Base-by-base conservation (phyloP, 2,888 invertebrate genomes). In the Pilophorus perplexus region DNA sequence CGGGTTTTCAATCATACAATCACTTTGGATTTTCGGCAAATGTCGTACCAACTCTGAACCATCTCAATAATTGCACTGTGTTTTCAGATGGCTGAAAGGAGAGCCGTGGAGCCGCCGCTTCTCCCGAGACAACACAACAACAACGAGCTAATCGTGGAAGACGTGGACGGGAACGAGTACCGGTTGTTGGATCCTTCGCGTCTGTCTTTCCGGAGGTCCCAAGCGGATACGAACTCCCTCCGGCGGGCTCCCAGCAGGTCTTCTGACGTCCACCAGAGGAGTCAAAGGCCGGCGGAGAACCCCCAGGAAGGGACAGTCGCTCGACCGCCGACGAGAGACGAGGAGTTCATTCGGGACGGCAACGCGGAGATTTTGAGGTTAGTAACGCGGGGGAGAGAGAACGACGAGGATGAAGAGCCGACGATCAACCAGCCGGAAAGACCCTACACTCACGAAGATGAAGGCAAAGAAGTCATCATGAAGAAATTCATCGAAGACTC, bases 381-480 rank as follows among this genome's bases (percentile, higher is more conserved):
- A 57, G 85, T 90, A 57, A 90, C 90, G 0, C 81, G 90, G 73
- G 88, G 87, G 12, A 83, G 85, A 69, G 86, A 86, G 25, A 65
- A 65, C 33, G 69, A 68, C 25, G 69, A 66, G 25, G 71, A 69
- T 22, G 57, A 37, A 12, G 68, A 67, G 23, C 70, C 71, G 8
- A 68, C 59, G 59, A 68, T 69, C 22, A 72, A 71, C 40, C 71
- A 72, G 46, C 71, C 71, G 16, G 70, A 72, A n/a, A 66, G 71
- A 37, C 71, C 71, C 8, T 72, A 66, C 66, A 72, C 71, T 37
- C 55, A 68, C 28, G 68, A 66, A 25, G 66, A 70, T n/a, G 87
- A 86, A 72, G 92, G 91, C 0, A 93, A 93, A 79, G 89, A 91
- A 74, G 85, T 91, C 70, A 78, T 93, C 2, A 86, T 92, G 84